A percentile compares a stretch with the other conserved stretches of the same genome.
Conservation (phyloP, 1,140 invertebrate genomes). For the Monomorium pharaonis region DNA sequence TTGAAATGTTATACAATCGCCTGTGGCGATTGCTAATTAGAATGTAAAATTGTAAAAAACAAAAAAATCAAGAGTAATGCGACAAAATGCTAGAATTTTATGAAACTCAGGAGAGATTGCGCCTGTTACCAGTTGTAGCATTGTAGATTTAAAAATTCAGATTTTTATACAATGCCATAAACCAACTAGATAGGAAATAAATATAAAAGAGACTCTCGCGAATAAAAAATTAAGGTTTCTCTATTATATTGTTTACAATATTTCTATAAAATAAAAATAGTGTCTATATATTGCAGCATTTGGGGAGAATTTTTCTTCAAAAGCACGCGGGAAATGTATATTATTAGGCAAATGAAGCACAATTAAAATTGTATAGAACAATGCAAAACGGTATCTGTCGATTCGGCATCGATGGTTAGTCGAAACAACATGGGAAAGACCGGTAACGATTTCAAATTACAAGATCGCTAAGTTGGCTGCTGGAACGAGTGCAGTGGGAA, state of each 20-base stretch:
- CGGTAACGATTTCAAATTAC: slow-evolving; percentile 69
- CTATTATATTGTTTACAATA: background rate
- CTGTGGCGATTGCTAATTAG: background rate
- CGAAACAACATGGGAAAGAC: background rate
- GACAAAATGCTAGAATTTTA: background rate
- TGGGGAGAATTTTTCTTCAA: background rate
- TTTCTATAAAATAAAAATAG: background rate
- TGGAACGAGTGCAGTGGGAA: slow-evolving; percentile 27
- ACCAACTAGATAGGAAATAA: background rate
- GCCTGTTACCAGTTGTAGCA: background rate
- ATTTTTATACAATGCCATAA: too few relatives aligned
- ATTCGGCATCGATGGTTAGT: background rate
- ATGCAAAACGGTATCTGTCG: background rate
- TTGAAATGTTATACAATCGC: background rate
- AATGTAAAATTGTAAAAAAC: background rate
- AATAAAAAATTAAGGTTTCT: background rate
- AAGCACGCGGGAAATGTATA: background rate
- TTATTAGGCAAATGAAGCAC: background rate
- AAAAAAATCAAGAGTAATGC: background rate
- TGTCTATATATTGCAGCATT: background rate
- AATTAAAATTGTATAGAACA: slow-evolving; percentile 24
- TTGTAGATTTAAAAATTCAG: background rate
- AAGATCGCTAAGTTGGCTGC: slow-evolving; percentile 20
- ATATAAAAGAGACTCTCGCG: background rate
- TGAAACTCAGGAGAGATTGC: background rate